Percentiles rank a stretch among this genome's conserved stretches.
Evolutionary conservation across 2,888 invertebrate genomes (phyloP).

Genomic region (Agrenia bidenticulata): DNA sequence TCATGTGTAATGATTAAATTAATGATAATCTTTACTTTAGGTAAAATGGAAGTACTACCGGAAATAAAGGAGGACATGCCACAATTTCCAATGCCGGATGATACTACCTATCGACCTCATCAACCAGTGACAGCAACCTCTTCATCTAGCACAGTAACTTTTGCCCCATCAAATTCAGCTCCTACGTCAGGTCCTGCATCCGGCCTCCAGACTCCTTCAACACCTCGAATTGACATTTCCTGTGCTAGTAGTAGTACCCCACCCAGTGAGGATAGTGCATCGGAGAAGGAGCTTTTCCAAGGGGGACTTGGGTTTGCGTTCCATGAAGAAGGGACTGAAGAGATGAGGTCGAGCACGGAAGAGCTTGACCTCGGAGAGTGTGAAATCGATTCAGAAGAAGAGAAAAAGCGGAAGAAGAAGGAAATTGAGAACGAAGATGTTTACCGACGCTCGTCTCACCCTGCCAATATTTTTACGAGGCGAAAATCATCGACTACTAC

Average conservation of each 20-base stretch:
- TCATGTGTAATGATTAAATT: not conserved
- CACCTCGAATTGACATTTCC: slow-evolving; percentile 85
- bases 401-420: slow-evolving; percentile 48
- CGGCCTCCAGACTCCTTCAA: slow-evolving; percentile 66
- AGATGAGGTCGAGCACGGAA: slow-evolving; percentile 82
- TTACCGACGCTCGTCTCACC: slow-evolving; percentile 46
- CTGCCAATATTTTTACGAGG: slow-evolving; percentile 48
- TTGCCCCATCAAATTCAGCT: slow-evolving; percentile 35
- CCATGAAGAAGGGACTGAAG: slow-evolving; percentile 73
- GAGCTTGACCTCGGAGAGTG: slow-evolving; percentile 78
- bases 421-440: slow-evolving; percentile 39
- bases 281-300: slow-evolving; percentile 74
- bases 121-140: slow-evolving; percentile 36
- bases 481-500: slow-evolving; percentile 10
- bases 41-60: slow-evolving; percentile 55
- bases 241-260: slow-evolving; percentile 79
- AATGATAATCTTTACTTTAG: not conserved
- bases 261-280: slow-evolving; percentile 80
- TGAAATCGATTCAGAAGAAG: slow-evolving; percentile 54
- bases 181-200: slow-evolving; percentile 47
- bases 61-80: slow-evolving; percentile 58
- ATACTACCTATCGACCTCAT: slow-evolving; percentile 39
- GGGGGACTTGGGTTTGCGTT: slow-evolving; percentile 52
- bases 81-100: slow-evolving; percentile 61
- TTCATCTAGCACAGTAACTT: slow-evolving; percentile 44